Percentiles rank a stretch among this genome's conserved stretches.
phyloP scores from a whole-genome alignment of 2,113 vertebrate species.

The Scopus umbretta region DNA sequence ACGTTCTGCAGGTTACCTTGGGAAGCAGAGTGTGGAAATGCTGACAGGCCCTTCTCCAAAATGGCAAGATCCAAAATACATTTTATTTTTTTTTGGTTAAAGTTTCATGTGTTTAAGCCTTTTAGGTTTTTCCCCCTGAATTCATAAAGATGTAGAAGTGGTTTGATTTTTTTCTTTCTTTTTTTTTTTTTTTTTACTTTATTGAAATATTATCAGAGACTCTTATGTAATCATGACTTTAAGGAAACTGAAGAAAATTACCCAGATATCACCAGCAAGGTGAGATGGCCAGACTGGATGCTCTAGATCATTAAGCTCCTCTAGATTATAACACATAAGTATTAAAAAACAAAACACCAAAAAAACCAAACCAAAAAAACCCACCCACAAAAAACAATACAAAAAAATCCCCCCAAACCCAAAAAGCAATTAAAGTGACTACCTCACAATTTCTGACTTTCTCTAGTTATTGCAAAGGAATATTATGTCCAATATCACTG shows the following conservation, averaged over 20 bases:
- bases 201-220: neutral
- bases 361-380: neutral
- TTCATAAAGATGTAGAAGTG: neutral
- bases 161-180: neutral
- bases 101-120: neutral
- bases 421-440: neutral
- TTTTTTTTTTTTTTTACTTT: neutral
- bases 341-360: neutral
- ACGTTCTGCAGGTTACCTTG: neutral
- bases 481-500: neutral
- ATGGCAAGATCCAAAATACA: neutral
- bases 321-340: neutral
- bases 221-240: neutral
- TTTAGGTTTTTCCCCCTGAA: accelerated
- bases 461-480: neutral
- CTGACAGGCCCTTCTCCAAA: neutral
- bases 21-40: neutral
- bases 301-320: neutral
- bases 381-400: too few species aligned
- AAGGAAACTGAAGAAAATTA: neutral
- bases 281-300: neutral
- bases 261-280: neutral
- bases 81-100: neutral
- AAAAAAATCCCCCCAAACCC: too few species aligned
- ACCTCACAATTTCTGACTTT: neutral